Conservation (phyloP, 2,113 vertebrate species). For the Clarias magur region DNA sequence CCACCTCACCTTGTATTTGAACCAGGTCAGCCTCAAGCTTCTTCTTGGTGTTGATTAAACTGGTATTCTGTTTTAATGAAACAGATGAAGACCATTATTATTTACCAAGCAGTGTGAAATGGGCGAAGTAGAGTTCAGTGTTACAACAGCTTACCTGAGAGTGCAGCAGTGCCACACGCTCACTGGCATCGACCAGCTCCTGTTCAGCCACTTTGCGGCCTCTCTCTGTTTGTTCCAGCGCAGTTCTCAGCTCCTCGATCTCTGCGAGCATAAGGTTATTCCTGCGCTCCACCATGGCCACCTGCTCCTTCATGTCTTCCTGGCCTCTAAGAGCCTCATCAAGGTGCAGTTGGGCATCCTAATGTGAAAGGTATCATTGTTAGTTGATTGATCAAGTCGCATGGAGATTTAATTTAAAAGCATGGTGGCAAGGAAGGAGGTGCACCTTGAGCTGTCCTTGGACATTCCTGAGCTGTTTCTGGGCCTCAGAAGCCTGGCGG, state of each 20-base stretch:
- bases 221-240: constrained; percentile 86
- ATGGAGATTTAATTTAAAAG: neutral
- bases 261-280: constrained; percentile 83
- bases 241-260: constrained; percentile 82
- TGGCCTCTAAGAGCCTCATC: constrained; percentile 60
- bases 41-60: constrained; percentile 44
- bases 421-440: neutral
- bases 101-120: neutral
- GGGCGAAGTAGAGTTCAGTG: neutral
- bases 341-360: constrained; percentile 74
- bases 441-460: constrained; percentile 73
- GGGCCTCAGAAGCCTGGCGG: constrained; percentile 69
- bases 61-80: constrained; percentile 32
- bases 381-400: neutral
- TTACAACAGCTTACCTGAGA: constrained; percentile 72
- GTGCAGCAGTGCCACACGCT: constrained; percentile 80
- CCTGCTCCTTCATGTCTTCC: constrained; percentile 74
- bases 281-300: constrained; percentile 86
- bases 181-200: constrained; percentile 82
- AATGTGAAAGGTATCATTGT: neutral
- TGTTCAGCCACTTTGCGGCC: constrained; percentile 84
- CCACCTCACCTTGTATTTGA: constrained; percentile 42
- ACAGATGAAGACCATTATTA: neutral
- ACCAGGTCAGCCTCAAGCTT: constrained; percentile 43
- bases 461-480: constrained; percentile 72